A percentile compares a stretch with the other conserved stretches of the same genome.
phyloP scores from a whole-genome alignment of 2,113 vertebrate genomes.

The Ictalurus punctatus region DNA sequence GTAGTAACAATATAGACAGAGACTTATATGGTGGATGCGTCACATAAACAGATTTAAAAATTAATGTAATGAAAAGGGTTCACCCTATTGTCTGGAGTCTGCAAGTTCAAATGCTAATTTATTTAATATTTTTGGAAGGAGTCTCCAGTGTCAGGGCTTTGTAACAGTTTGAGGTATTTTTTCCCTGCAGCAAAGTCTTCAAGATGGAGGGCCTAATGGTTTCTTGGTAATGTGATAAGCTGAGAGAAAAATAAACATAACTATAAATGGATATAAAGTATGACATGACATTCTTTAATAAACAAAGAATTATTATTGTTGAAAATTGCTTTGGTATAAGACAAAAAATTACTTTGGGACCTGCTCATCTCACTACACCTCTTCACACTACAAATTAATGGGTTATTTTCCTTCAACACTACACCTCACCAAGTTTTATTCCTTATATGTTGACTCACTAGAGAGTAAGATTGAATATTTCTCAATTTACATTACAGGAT shows the following conservation, averaged over 20 bases:
- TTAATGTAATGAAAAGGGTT: neutral
- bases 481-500: neutral
- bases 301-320: neutral
- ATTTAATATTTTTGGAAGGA: too few relatives aligned
- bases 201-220: neutral
- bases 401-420: neutral
- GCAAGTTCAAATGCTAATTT: neutral
- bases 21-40: neutral
- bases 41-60: neutral
- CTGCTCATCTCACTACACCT: neutral
- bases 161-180: neutral
- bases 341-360: neutral
- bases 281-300: neutral
- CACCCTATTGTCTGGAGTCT: too few relatives aligned
- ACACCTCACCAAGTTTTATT: neutral
- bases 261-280: neutral
- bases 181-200: neutral
- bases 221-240: neutral
- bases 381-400: too few relatives aligned
- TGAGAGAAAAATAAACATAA: neutral
- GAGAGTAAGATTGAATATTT: neutral
- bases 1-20: neutral
- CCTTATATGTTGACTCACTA: neutral
- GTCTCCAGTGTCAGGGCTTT: neutral
- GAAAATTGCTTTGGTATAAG: neutral